These are phyloP conservation scores for Merodon equestris DNA, from an alignment of 2,888 invertebrate species.

Conservation along the genomic window DNA sequence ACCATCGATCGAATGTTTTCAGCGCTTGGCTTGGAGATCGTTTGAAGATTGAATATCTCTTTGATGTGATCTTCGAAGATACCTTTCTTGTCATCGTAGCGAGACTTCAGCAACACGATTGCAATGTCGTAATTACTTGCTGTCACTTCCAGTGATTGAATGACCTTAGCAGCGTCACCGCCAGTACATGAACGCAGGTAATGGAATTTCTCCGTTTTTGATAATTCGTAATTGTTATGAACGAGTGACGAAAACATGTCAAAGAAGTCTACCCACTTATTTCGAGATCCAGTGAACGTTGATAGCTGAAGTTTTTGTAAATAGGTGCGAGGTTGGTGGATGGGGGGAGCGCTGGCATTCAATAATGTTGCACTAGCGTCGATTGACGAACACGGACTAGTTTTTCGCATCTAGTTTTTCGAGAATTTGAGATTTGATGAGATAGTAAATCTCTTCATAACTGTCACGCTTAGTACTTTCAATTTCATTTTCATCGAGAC, in stretches of 20 bases:
- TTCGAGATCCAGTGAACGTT: not conserved
- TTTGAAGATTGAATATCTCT: not conserved
- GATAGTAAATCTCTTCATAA: not conserved
- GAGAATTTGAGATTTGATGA: not conserved
- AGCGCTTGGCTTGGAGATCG: not conserved
- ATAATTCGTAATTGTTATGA: not conserved
- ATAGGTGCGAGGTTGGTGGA: not conserved
- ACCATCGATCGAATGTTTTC: not conserved
- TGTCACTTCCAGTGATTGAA: constrained; percentile 1
- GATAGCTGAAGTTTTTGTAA: not conserved
- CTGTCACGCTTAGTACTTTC: not conserved
- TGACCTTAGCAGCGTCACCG: not conserved
- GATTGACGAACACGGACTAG: not conserved
- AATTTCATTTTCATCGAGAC: not conserved
- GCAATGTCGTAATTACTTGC: constrained; percentile 1
- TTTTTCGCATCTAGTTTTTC: not conserved
- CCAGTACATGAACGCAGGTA: not conserved
- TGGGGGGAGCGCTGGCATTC: not conserved
- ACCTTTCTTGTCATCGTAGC: not conserved
- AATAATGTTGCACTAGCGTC: not conserved
- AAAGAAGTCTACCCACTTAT: not conserved
- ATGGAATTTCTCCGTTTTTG: not conserved
- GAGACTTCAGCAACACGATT: constrained; percentile 1
- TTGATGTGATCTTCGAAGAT: not conserved
- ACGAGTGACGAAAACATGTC: not conserved